Evolutionary conservation across 2,797 vertebrate species (phyloP).

Genomic region (Sparidentex hasta): DNA sequence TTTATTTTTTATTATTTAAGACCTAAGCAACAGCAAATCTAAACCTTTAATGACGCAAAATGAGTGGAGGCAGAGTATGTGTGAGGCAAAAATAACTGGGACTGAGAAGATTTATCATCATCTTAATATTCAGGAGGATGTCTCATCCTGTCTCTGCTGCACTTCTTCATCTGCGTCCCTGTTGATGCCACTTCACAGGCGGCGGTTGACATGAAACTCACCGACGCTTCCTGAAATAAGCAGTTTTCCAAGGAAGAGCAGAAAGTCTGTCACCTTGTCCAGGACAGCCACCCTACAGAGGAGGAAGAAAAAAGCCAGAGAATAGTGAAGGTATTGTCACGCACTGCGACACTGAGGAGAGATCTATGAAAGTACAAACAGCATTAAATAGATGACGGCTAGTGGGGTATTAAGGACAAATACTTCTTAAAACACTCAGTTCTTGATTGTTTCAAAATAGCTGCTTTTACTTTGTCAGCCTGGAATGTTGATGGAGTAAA

Average conservation of each 20-base stretch:
- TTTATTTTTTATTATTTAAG: too few species aligned
- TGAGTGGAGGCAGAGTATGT: conserved; percentile 1
- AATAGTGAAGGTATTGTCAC: not conserved
- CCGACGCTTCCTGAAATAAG: conserved; percentile 94
- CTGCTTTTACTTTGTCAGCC: not conserved
- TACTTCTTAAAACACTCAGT: not conserved
- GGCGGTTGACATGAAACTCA: conserved; percentile 80
- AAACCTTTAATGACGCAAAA: not conserved
- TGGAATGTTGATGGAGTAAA: not conserved
- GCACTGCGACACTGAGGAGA: not conserved
- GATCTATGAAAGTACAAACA: not conserved
- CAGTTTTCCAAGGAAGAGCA: conserved; percentile 94
- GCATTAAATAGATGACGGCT: not conserved
- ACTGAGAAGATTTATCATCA: not conserved
- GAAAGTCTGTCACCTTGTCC: conserved; percentile 96
- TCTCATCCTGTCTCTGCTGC: conserved; percentile 5
- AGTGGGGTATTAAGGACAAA: not conserved
- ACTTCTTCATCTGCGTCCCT: not conserved
- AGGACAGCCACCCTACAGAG: conserved; percentile 91
- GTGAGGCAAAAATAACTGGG: not conserved
- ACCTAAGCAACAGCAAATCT: not conserved
- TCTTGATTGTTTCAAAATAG: conserved; percentile 2
- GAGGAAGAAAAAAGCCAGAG: conserved; percentile 31
- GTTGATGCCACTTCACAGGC: conserved; percentile 12
- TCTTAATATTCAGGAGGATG: conserved; percentile 8